These are phyloP conservation scores for Bubo blakistoni DNA, from an alignment of 2,113 vertebrate species.

Conservation along the genomic window DNA sequence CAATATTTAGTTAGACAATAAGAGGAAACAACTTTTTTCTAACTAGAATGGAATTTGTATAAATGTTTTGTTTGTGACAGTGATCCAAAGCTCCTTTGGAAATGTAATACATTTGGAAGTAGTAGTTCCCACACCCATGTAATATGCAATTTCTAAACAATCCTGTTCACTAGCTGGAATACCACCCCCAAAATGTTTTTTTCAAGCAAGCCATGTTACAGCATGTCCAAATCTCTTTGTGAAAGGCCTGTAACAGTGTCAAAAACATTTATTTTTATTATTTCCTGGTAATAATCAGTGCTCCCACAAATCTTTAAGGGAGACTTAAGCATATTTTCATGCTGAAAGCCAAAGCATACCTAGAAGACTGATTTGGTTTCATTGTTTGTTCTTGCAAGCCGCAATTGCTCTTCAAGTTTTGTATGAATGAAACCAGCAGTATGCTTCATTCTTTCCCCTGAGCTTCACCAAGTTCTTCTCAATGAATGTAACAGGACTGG, in stretches of 20 bases:
- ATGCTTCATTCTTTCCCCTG: slow-evolving; percentile 50
- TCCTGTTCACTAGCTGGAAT: background rate
- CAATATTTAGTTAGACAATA: slow-evolving; percentile 2
- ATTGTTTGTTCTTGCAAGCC: background rate
- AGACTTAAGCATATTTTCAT: slow-evolving; percentile 11
- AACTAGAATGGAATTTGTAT: slow-evolving; percentile 52
- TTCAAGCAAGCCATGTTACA: background rate
- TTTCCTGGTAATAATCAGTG: background rate
- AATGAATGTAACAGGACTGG: slow-evolving; percentile 48
- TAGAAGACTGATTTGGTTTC: slow-evolving; percentile 31
- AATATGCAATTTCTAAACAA: slow-evolving; percentile 20
- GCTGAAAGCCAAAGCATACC: slow-evolving; percentile 14
- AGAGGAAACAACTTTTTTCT: slow-evolving; percentile 20
- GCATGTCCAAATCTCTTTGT: background rate
- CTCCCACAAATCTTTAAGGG: slow-evolving; percentile 1
- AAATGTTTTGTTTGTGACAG: slow-evolving; percentile 23
- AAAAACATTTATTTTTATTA: slow-evolving; percentile 1
- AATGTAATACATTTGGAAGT: slow-evolving; percentile 7
- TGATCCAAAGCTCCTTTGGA: slow-evolving; percentile 24
- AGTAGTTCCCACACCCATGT: background rate
- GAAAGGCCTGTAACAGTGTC: background rate
- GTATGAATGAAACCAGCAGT: slow-evolving; percentile 28
- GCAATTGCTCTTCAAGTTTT: background rate
- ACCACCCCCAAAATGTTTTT: background rate
- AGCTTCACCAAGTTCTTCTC: slow-evolving; percentile 63